Evolutionary conservation across 53 echinoderm and acorn worm species (phyloP).

Genomic region (Glandiceps talaboti): DNA sequence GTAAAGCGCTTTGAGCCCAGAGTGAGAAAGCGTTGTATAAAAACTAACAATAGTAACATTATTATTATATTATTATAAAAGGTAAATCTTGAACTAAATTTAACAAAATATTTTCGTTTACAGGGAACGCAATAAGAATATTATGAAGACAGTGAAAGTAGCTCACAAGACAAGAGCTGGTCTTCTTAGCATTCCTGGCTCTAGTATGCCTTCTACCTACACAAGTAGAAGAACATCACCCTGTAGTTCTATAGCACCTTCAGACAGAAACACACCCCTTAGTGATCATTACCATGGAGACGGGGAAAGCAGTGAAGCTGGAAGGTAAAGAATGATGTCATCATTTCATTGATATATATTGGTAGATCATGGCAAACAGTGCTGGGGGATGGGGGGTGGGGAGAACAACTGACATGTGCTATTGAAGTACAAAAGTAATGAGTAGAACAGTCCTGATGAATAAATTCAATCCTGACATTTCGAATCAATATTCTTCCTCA

Average conservation of each 20-base stretch:
- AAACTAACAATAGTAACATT: neutral
- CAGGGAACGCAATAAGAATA: slow-evolving; percentile 76
- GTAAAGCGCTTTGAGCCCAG: too few species aligned
- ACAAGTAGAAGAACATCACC: slow-evolving; percentile 59
- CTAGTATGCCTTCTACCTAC: slow-evolving; percentile 33
- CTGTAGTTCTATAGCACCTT: slow-evolving; percentile 51
- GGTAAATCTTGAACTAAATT: neutral
- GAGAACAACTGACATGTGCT: too few species aligned
- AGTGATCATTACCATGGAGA: slow-evolving; percentile 95
- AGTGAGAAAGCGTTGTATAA: too few species aligned
- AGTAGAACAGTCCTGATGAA: too few species aligned
- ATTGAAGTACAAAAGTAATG: too few species aligned
- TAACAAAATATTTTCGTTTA: neutral
- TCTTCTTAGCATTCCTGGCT: slow-evolving; percentile 40
- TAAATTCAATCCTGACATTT: too few species aligned
- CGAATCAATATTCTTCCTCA: too few species aligned
- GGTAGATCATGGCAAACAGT: too few species aligned
- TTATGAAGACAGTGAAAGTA: slow-evolving; percentile 87
- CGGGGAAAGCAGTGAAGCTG: neutral
- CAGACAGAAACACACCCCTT: slow-evolving; percentile 52
- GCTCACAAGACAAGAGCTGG: slow-evolving; percentile 37
- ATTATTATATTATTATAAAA: too few species aligned
- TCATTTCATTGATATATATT: too few species aligned
- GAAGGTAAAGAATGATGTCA: too few species aligned
- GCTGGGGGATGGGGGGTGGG: too few species aligned